Conservation (phyloP, 2,888 invertebrate species). For the Dicranocentrus wangi region DNA sequence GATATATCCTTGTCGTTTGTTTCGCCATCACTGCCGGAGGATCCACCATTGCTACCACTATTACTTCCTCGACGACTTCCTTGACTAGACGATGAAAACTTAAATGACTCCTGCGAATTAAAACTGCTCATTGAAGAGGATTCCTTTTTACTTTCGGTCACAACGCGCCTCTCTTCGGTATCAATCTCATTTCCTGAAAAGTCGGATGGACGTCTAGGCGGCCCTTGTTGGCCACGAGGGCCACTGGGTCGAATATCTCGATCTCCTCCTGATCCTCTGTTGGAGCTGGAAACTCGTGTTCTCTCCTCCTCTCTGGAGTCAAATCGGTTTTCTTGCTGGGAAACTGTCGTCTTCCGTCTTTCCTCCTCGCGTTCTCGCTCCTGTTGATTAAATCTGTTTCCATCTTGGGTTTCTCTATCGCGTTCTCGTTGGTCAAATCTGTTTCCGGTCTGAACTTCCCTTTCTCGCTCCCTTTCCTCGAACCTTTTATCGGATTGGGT, state of each 20-base stretch:
- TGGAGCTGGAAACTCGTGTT: conserved; percentile 17
- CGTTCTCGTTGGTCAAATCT: conserved; percentile 43
- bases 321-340: conserved; percentile 27
- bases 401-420: conserved; percentile 31
- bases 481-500: conserved; percentile 19
- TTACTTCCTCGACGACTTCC: conserved; percentile 12
- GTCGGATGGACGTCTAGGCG: conserved; percentile 12
- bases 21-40: conserved; percentile 3
- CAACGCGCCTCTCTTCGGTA: conserved; percentile 43
- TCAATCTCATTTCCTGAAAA: conserved; percentile 31
- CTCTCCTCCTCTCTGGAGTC: conserved; percentile 45
- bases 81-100: conserved; percentile 36
- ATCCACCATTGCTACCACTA: not conserved
- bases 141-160: conserved; percentile 33
- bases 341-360: conserved; percentile 33
- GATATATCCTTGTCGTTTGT: conserved; percentile 55
- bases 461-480: conserved; percentile 7
- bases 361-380: no score
- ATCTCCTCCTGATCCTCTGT: conserved; percentile 50
- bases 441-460: not conserved
- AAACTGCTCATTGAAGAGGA: conserved; percentile 36
- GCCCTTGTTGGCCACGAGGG: conserved; percentile 17
- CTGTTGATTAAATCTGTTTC: conserved; percentile 36
- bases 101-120: conserved; percentile 31
- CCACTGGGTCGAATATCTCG: conserved; percentile 41